phyloP scores from a whole-genome alignment of 2,113 vertebrate genomes.

The Circaetus gallicus region DNA sequence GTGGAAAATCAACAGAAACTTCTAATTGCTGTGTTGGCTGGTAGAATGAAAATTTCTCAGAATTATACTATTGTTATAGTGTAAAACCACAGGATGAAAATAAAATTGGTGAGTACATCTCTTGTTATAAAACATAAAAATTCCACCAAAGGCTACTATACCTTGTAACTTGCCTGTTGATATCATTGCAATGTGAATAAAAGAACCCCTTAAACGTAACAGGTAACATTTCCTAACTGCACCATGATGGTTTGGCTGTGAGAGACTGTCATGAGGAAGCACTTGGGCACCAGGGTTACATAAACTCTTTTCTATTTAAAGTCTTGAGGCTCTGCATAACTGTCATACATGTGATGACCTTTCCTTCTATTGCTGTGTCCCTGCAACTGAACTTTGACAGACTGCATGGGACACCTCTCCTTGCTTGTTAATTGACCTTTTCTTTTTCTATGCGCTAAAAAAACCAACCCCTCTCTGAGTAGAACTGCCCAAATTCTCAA shows the following conservation, averaged over 20 bases:
- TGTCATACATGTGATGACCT: not conserved
- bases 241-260: not conserved
- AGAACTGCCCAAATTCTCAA: not conserved
- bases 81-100: not conserved
- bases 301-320: conserved; percentile 19
- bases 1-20: not conserved
- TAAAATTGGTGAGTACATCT: not conserved
- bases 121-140: not conserved
- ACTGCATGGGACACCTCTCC: not conserved
- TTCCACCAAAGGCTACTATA: not conserved
- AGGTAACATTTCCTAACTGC: not conserved
- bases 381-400: not conserved
- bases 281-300: not conserved
- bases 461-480: not conserved
- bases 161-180: not conserved
- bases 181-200: not conserved
- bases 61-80: not conserved
- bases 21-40: not conserved
- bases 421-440: not conserved
- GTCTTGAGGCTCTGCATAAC: not conserved
- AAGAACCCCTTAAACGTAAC: not conserved
- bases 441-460: not conserved
- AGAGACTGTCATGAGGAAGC: not conserved
- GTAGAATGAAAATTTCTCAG: not conserved
- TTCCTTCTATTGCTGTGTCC: not conserved